These are phyloP conservation scores for Drosophila bunnanda DNA, from an alignment of 2,888 invertebrate species.

Conservation along the genomic window DNA sequence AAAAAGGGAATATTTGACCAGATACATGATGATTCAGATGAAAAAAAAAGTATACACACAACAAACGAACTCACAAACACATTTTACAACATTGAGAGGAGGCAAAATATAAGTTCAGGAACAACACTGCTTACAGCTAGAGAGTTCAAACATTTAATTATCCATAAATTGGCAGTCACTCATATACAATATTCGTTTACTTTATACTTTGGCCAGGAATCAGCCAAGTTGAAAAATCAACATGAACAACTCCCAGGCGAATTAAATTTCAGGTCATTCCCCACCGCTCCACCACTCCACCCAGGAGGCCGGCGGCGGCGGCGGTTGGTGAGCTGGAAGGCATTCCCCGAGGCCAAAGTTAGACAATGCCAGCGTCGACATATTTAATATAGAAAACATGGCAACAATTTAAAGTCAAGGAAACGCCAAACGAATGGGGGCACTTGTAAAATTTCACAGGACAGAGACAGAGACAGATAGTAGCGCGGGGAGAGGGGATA, in stretches of 20 bases:
- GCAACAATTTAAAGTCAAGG: constrained; percentile 50
- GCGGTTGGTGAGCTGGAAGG: constrained; percentile 3
- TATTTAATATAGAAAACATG: constrained; percentile 46
- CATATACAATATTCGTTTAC: constrained; percentile 38
- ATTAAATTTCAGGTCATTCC: constrained; percentile 39
- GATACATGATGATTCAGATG: constrained; percentile 1
- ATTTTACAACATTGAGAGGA: constrained; percentile 3
- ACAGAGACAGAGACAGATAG: constrained; percentile 27
- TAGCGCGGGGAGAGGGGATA: too few relatives aligned
- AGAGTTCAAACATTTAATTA: constrained; percentile 35
- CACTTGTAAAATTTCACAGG: constrained; percentile 37
- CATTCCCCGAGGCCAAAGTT: constrained; percentile 24
- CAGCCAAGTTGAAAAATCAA: constrained; percentile 54
- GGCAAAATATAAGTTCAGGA: constrained; percentile 2
- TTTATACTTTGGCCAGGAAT: constrained; percentile 37
- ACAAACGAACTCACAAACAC: neutral
- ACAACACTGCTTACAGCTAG: constrained; percentile 15
- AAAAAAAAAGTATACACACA: neutral
- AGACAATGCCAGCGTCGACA: constrained; percentile 32
- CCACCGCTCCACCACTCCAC: constrained; percentile 7
- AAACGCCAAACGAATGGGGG: constrained; percentile 38
- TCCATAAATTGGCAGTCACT: constrained; percentile 30
- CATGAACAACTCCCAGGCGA: constrained; percentile 45
- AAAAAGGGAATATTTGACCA: constrained; percentile 1
- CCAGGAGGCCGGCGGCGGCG: neutral